Evolutionary conservation across 1,140 invertebrate genomes (phyloP), one percentile per base, ranked within the genome.

Genomic region (Thaumatotibia leucotreta): DNA sequence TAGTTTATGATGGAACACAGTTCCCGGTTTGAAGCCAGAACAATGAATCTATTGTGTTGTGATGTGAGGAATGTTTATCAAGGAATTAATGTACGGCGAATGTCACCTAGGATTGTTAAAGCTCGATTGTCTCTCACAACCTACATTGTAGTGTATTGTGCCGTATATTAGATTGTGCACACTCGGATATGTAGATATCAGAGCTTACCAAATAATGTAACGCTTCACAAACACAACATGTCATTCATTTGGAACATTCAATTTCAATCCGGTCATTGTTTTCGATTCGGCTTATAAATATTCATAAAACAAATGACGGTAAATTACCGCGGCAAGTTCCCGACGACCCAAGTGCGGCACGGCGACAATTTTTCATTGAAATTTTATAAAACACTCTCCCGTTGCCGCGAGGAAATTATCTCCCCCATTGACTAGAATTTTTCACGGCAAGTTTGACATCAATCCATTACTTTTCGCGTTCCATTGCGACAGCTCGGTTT

Each of bases 381-480:
- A 86, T 87, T 87, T 87, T 80, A 82, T 87, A 84, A 84, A 88
- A 87, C 79, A 86, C 79, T 81, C 76, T 78, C 74, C 79, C 80
- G 76, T 77, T 80, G 76, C 77, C 77, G 66, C 68, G 79, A 82
- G 76, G 73, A 88, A 88, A 88, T 88, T 90, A 88, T 88, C 86
- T 86, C 80, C 82, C 82, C 82, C 86, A 88, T 90, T 88, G 88
- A 88, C 84, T 86, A 84, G 86, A 84, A 86, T 87, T 89, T 88
- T 88, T 88, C 84, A 86, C 83, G 74, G 83, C 77, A 85, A 90
- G 86, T 88, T 88, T 88, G 86, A 86, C 88, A 88, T 88, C 84
- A 88, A 88, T 90, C 86, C 82, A 88, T 88, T 89, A 86, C 73
- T 79, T 88, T 79, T 76, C 83, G 81, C 22, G 52, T 58, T 58